Evolutionary conservation across 2,113 vertebrate genomes (phyloP), one percentile per base, ranked within the genome.

Genomic region (Brienomyrus brachyistius): DNA sequence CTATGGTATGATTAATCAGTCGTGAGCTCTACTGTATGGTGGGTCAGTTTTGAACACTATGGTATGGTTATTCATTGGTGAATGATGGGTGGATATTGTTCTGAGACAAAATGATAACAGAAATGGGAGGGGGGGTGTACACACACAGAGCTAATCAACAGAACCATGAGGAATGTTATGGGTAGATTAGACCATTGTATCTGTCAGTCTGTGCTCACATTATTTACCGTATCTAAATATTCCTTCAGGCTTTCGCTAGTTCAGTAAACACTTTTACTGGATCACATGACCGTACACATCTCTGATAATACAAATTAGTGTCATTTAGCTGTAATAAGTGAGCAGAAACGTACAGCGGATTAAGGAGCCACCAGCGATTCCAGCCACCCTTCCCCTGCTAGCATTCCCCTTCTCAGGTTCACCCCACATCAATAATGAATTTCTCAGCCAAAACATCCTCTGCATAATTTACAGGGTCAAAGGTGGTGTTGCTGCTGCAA

Each of bases 391-490:
- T 45, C 56, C 87, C 31, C 56, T 66, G 54, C 56, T 45, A 23
- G 50, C n/a, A n/a, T 59, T 84, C 77, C 40, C 31, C 70, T 87
- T 90, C 86, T 88, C 87, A 90, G 74, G 90, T 88, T 90, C 70
- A 83, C 50, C 21, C 19, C 91, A 89, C 90, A 89, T 93, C 86
- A 93, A 93, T 93, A 93, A 93, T 93, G 91, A 87, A 93, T 93
- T 90, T 90, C 89, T 92, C 90, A 93, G 91, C 90, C 91, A 92
- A 93, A 92, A 90, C 91, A 91, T 84, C 21, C 74, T 89, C 91
- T 93, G 90, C 91, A 93, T 93, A 91, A 93, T 93, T 93, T 91
- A 93, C 90, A 88, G 66, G 89, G 90, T 89, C 91, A 93, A 92
- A 93, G 92, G 92, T 92, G 90, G 91, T 86, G 84, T 84, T 56